A percentile compares a stretch with the other conserved stretches of the same genome.
These are phyloP conservation scores for Aelia acuminata DNA, from an alignment of 2,888 invertebrate species.

Conservation along the genomic window DNA sequence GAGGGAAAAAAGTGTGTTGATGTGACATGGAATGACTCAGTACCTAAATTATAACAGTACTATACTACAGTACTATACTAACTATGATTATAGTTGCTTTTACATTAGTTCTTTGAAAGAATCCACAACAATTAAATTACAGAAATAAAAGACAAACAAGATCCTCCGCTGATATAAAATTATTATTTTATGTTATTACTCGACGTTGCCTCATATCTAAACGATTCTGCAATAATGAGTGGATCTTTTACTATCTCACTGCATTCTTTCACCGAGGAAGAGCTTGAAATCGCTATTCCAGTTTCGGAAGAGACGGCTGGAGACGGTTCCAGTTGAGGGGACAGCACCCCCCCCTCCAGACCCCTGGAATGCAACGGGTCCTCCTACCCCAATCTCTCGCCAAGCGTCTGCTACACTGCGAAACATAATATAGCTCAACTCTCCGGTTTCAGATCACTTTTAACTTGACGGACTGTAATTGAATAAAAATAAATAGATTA, in stretches of 20 bases:
- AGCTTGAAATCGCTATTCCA: neutral
- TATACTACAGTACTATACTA: too few species aligned
- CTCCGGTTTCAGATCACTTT: neutral
- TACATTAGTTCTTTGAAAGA: neutral
- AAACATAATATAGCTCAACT: neutral
- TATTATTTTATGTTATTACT: too few species aligned
- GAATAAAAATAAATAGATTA: too few species aligned
- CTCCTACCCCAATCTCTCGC: slow-evolving; percentile 44
- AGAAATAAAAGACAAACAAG: neutral
- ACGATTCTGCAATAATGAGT: neutral
- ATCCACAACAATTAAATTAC: neutral
- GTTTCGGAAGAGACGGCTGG: neutral
- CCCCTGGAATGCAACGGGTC: slow-evolving; percentile 33
- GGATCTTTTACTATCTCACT: neutral
- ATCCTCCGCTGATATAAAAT: too few species aligned
- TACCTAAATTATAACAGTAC: too few species aligned
- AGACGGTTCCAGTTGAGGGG: slow-evolving; percentile 34
- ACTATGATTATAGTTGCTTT: too few species aligned
- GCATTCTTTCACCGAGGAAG: neutral
- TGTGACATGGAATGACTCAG: too few species aligned
- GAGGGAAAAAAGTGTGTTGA: too few species aligned
- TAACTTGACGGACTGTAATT: too few species aligned
- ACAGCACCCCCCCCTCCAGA: slow-evolving; percentile 9
- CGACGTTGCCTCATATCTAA: neutral
- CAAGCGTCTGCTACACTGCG: neutral